Conservation (phyloP, 2,797 vertebrate genomes). For the Pempheris klunzingeri region DNA sequence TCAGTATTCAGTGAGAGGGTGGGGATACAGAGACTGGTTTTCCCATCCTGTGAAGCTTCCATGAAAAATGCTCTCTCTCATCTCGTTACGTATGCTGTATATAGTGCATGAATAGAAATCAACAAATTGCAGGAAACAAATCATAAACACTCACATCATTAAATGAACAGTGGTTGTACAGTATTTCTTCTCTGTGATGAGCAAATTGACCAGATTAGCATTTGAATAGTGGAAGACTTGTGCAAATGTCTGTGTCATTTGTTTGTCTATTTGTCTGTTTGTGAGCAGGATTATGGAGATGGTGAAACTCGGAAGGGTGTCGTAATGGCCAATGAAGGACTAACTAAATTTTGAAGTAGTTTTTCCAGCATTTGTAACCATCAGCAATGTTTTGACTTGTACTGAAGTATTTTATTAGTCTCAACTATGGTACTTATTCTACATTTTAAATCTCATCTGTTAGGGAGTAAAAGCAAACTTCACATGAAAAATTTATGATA, state of each 20-base stretch:
- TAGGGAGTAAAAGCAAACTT: too few relatives aligned
- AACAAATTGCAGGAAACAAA: conserved; percentile 30
- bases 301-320: too few relatives aligned
- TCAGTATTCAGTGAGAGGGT: conserved; percentile 3
- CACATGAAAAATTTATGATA: too few relatives aligned
- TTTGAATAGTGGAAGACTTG: conserved; percentile 7
- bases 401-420: too few relatives aligned
- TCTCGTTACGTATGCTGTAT: conserved; percentile 59
- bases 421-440: too few relatives aligned
- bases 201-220: conserved; percentile 37
- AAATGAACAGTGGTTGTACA: conserved; percentile 20
- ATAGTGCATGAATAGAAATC: conserved; percentile 37
- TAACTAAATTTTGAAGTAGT: too few relatives aligned
- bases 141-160: conserved; percentile 17
- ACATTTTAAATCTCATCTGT: too few relatives aligned
- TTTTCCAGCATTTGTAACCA: too few relatives aligned
- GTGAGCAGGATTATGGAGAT: too few relatives aligned
- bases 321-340: too few relatives aligned
- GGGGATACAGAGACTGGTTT: conserved; percentile 20
- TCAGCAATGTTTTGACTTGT: too few relatives aligned
- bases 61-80: conserved; percentile 76
- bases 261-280: too few relatives aligned
- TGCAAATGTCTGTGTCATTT: conserved; percentile 21
- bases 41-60: conserved; percentile 55
- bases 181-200: conserved; percentile 16